Conservation (phyloP, 1,140 invertebrate genomes). For the Pseudachorutes palmiensis region DNA sequence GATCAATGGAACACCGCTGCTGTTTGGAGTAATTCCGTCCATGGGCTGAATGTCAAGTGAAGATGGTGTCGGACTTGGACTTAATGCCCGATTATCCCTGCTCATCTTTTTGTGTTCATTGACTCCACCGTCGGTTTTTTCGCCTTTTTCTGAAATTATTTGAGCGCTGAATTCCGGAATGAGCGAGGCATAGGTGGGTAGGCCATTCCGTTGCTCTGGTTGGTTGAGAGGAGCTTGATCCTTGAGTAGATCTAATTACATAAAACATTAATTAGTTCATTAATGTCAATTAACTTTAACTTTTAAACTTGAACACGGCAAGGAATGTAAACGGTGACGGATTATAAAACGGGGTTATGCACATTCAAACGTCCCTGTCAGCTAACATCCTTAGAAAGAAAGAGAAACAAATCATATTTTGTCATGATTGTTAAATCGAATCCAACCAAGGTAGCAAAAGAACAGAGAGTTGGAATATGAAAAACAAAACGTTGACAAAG, state of each 20-base stretch:
- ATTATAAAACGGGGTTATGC: too few relatives aligned
- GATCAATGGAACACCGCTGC: constrained; percentile 62
- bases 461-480: background rate
- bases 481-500: background rate
- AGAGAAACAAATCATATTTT: too few relatives aligned
- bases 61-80: background rate
- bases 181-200: background rate
- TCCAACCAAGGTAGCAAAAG: background rate
- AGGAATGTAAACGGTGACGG: too few relatives aligned
- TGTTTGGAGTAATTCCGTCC: constrained; percentile 56
- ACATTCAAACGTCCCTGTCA: too few relatives aligned
- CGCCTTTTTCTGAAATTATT: background rate
- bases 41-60: constrained; percentile 27
- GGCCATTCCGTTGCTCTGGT: background rate
- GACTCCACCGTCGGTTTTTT: background rate
- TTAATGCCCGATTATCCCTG: background rate
- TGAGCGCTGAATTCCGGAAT: background rate
- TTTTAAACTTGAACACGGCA: too few relatives aligned
- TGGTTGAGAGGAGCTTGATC: background rate
- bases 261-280: too few relatives aligned
- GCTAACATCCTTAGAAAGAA: too few relatives aligned
- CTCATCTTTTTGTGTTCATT: background rate
- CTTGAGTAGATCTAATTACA: background rate
- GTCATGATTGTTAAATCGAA: too few relatives aligned
- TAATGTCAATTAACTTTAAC: too few relatives aligned